These are phyloP conservation scores for Crenichthys baileyi DNA, from an alignment of 2,797 vertebrate genomes.

Conservation along the genomic window DNA sequence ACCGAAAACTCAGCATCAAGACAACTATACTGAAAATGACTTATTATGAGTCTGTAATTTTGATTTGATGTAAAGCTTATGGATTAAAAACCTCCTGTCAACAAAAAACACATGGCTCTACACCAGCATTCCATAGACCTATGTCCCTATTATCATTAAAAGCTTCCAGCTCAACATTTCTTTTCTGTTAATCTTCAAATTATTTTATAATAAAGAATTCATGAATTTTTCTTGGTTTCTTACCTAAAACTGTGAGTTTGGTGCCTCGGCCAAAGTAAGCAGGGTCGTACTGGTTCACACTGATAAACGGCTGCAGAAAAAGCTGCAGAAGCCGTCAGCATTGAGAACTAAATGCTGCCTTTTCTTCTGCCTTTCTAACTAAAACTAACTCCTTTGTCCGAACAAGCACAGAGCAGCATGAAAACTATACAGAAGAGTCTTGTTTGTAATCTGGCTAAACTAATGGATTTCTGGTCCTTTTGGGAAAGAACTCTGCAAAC, in stretches of 20 bases:
- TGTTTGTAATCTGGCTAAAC: neutral
- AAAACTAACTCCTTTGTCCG: too few relatives aligned
- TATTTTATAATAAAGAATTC: neutral
- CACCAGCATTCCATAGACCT: too few relatives aligned
- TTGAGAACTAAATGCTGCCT: neutral
- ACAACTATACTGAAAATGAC: neutral
- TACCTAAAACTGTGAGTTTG: conserved; percentile 11
- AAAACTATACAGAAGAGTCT: neutral
- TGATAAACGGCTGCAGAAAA: conserved; percentile 47
- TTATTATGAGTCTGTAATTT: too few relatives aligned
- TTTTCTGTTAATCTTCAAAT: neutral
- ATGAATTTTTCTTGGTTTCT: neutral
- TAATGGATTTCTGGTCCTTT: neutral
- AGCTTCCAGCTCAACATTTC: neutral
- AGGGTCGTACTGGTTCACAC: conserved; percentile 3
- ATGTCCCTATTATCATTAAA: too few relatives aligned
- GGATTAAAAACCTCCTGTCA: neutral
- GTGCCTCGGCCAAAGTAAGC: conserved; percentile 15
- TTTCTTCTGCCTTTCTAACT: too few relatives aligned
- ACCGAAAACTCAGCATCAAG: neutral
- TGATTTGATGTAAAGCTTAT: too few relatives aligned
- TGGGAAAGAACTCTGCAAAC: neutral
- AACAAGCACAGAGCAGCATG: too few relatives aligned
- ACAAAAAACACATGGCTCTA: neutral
- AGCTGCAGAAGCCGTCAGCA: conserved; percentile 44